Conservation (phyloP, 2,888 invertebrate species). For the Halictus quadricinctus region DNA sequence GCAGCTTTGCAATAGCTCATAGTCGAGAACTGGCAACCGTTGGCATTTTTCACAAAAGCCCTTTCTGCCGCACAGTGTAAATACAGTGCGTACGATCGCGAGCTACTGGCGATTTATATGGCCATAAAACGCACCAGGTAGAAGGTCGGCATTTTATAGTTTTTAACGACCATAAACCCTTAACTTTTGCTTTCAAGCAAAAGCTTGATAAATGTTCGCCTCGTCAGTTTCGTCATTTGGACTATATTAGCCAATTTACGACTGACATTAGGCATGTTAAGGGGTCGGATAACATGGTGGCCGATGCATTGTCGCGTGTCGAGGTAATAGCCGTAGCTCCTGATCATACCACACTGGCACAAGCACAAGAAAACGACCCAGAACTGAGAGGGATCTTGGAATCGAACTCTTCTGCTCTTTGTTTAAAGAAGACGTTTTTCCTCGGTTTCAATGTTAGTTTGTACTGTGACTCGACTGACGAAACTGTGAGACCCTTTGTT, state of each 20-base stretch:
- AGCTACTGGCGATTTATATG: too few relatives aligned
- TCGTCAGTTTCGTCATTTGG: slow-evolving; percentile 65
- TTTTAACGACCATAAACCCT: slow-evolving; percentile 22
- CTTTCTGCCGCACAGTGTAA: too few relatives aligned
- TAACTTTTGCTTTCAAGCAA: neutral
- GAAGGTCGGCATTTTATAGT: slow-evolving; percentile 36
- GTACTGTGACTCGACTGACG: slow-evolving; percentile 47
- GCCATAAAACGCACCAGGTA: too few relatives aligned
- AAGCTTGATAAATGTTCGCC: slow-evolving; percentile 60
- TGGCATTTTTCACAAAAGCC: too few relatives aligned
- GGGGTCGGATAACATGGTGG: neutral
- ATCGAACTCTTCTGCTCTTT: neutral
- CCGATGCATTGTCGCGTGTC: slow-evolving; percentile 10
- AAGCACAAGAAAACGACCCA: neutral
- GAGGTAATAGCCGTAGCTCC: neutral
- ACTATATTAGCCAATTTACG: slow-evolving; percentile 30
- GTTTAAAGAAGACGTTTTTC: neutral
- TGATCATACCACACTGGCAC: neutral
- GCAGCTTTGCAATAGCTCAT: too few relatives aligned
- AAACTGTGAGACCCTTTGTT: slow-evolving; percentile 53
- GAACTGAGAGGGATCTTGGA: neutral
- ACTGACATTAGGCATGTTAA: slow-evolving; percentile 21
- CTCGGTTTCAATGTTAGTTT: neutral
- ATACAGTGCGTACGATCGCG: too few relatives aligned
- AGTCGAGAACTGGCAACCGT: too few relatives aligned